A percentile compares a stretch with the other conserved stretches of the same genome.
Conservation (phyloP, 2,888 invertebrate genomes). For the Agrilus cyanescens region DNA sequence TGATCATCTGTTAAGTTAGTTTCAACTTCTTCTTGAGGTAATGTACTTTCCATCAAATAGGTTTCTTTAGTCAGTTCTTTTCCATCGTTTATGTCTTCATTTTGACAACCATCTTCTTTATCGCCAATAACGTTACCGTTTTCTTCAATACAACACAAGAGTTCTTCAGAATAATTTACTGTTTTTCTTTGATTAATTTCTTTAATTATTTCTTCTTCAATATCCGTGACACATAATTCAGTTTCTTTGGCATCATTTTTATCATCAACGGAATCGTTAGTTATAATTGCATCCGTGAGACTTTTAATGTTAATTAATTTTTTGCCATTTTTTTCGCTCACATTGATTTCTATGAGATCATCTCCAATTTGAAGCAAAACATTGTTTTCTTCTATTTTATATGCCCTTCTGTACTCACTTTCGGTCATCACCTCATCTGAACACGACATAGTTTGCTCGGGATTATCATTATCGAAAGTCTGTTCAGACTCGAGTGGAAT, state of each 20-base stretch:
- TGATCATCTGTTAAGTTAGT: no score
- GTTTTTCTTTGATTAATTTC: background rate
- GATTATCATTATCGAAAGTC: no score
- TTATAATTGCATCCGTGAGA: slow-evolving; percentile 8
- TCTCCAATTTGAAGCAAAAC: slow-evolving; percentile 15
- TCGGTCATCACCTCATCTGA: background rate
- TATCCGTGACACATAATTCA: no score
- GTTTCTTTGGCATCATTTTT: no score
- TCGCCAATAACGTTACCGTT: background rate
- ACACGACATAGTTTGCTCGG: background rate
- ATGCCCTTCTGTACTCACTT: slow-evolving; percentile 6
- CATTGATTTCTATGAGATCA: slow-evolving; percentile 16
- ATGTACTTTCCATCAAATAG: no score
- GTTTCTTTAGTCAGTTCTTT: no score
- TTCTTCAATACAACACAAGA: background rate
- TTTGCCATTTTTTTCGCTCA: slow-evolving; percentile 12
- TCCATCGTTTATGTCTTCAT: no score
- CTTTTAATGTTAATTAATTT: slow-evolving; percentile 14
- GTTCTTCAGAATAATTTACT: background rate
- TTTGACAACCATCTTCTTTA: no score
- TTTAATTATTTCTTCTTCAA: no score
- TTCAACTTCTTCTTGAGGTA: no score
- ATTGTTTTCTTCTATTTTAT: slow-evolving; percentile 11
- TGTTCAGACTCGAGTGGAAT: no score
- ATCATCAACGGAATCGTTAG: no score